Base-by-base conservation (phyloP, 30 jellyfish, hydroid and myxozoan genomes). In the Hydractinia echinata region DNA sequence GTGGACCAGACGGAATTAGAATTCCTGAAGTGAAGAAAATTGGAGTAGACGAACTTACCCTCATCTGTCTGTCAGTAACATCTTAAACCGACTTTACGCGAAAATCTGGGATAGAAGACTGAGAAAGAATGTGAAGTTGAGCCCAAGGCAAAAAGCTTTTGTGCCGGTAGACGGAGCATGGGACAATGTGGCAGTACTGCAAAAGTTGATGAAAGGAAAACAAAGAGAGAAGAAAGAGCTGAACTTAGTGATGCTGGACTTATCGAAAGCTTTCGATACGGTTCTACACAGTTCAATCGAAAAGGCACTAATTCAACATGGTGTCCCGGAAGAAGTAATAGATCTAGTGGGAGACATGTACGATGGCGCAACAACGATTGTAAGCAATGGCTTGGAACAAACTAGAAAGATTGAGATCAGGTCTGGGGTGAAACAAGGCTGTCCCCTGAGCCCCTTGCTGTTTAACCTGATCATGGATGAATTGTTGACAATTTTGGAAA, bases 391-490 rank as follows among this genome's bases (percentile, higher is more conserved):
- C 13, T 9, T 9, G n/a, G 68, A 56, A 56, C 13, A 56, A n/a
- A 56, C 68, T 10, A 10, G 68, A 56, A 56, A 9, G n/a, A 56
- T 56, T n/a, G 68, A 9, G 68, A 56, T 56, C 68, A 56, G n/a
- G n/a, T 56, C 68, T 9, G 68, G 68, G 68, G 68, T 56, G 68
- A 56, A 56, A 56, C 68, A 56, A n/a, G 68, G 68, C 13, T 56
- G 68, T 56, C 68, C 68, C n/a, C 13, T 56, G n/a, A 56, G 68
- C 68, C 68, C 68, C 68, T n/a, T 56, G 68, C 68, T 56, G 13
- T 56, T 56, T n/a, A 56, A 56, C 68, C 68, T 56, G n/a, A 56
- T 56, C 10, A 56, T 56, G 68, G 68, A 56, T n/a, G 68, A 56
- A 56, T 56, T 56, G n/a, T n/a, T 56, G 10, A n/a, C 10, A 56